A percentile compares a stretch with the other conserved stretches of the same genome.
phyloP scores from a whole-genome alignment of 2,113 vertebrate species.

The Catagonus wagneri region DNA sequence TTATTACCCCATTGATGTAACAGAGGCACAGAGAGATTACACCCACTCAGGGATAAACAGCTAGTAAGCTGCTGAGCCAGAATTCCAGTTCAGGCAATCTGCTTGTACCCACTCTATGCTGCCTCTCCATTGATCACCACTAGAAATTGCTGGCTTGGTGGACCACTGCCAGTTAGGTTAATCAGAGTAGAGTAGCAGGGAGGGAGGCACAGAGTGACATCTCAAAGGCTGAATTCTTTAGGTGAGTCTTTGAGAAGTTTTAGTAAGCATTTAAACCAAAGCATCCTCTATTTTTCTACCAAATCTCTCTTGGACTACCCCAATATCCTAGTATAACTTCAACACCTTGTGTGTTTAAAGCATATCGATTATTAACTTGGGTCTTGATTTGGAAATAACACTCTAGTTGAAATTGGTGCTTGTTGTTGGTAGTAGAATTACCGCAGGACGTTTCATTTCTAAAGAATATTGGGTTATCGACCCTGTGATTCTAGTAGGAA shows the following conservation, averaged over 20 bases:
- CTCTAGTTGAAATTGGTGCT: not conserved
- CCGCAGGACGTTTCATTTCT: not conserved
- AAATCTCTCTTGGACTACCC: not conserved
- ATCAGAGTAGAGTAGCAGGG: not conserved
- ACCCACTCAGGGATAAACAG: not conserved
- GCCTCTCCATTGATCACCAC: not conserved
- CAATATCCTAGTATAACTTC: not conserved
- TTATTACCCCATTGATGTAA: not conserved
- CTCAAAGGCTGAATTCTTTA: conserved; percentile 37
- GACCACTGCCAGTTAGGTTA: not conserved
- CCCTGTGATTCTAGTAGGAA: not conserved
- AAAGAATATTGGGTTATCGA: not conserved
- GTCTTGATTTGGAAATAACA: conserved; percentile 49
- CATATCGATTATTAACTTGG: not conserved
- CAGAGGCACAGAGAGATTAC: not conserved
- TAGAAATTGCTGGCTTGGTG: not conserved
- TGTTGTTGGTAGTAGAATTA: not conserved
- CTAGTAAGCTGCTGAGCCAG: not conserved
- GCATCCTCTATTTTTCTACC: not conserved
- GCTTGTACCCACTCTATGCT: not conserved
- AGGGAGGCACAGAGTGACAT: not conserved
- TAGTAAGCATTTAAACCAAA: not conserved
- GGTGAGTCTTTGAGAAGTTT: conserved; percentile 19
- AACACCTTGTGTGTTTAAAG: not conserved
- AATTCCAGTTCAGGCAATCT: not conserved